Conservation (phyloP, 1,140 invertebrate species). For the Solenopsis fugax region DNA sequence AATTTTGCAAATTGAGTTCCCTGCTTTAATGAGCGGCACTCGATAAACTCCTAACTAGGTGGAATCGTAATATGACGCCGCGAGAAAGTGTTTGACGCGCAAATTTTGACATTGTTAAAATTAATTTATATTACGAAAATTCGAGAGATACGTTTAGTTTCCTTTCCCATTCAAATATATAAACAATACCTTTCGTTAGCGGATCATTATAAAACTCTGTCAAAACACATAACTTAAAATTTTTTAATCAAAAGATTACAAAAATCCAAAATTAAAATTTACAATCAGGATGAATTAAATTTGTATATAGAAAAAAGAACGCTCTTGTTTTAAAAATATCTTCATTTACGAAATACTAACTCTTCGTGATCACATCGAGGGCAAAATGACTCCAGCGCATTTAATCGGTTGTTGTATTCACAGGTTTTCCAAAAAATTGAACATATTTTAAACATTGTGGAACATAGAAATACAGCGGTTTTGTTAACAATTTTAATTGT, state of each 20-base stretch:
- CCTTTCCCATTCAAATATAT: not conserved
- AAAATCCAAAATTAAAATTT: not conserved
- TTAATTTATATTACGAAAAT: not conserved
- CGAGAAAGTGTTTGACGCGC: not conserved
- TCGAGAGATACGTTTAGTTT: not conserved
- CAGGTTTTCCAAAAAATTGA: no score
- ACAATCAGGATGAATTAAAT: not conserved
- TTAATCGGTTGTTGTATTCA: no score
- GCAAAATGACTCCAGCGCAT: no score
- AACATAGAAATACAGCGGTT: no score
- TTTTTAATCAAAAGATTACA: not conserved
- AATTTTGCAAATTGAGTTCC: conserved; percentile 54
- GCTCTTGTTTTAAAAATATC: no score
- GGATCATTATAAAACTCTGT: not conserved
- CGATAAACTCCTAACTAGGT: conserved; percentile 37
- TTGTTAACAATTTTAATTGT: no score
- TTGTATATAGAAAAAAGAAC: no score
- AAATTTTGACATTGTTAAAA: conserved; percentile 42
- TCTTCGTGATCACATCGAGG: no score
- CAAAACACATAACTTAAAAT: not conserved
- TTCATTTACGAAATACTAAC: no score
- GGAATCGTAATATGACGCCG: not conserved
- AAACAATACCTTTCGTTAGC: not conserved
- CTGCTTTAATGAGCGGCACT: conserved; percentile 35
- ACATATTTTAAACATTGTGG: no score